Conservation (phyloP, 2,888 invertebrate genomes). For the Trachelus iudaicus region DNA sequence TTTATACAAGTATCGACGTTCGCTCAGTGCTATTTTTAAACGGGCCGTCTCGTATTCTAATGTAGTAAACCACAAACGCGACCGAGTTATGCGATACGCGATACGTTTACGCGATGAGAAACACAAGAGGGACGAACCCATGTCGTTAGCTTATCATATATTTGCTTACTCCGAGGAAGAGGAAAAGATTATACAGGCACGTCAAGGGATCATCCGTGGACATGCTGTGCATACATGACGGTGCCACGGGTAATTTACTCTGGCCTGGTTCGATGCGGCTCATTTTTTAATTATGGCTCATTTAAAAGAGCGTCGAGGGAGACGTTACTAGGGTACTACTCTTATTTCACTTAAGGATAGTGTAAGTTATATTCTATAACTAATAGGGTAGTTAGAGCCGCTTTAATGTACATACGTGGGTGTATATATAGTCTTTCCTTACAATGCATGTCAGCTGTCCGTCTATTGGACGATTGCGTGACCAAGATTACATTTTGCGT, state of each 20-base stretch:
- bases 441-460: neutral
- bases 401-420: neutral
- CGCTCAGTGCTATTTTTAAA: slow-evolving; percentile 46
- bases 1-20: neutral
- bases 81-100: slow-evolving; percentile 47
- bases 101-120: slow-evolving; percentile 11
- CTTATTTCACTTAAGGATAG: neutral
- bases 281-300: neutral
- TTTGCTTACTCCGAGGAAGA: neutral
- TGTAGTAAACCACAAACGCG: slow-evolving; percentile 51
- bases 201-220: neutral
- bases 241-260: neutral
- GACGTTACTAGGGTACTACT: neutral
- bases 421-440: neutral
- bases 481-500: neutral
- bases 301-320: neutral
- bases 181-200: neutral
- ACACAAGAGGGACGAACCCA: neutral
- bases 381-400: neutral
- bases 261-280: neutral
- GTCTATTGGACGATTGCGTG: neutral
- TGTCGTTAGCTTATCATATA: neutral
- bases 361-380: neutral
- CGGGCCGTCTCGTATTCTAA: slow-evolving; percentile 26
- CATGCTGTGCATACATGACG: neutral